phyloP scores from a whole-genome alignment of 2,888 invertebrate genomes.

The Steromphala cineraria region DNA sequence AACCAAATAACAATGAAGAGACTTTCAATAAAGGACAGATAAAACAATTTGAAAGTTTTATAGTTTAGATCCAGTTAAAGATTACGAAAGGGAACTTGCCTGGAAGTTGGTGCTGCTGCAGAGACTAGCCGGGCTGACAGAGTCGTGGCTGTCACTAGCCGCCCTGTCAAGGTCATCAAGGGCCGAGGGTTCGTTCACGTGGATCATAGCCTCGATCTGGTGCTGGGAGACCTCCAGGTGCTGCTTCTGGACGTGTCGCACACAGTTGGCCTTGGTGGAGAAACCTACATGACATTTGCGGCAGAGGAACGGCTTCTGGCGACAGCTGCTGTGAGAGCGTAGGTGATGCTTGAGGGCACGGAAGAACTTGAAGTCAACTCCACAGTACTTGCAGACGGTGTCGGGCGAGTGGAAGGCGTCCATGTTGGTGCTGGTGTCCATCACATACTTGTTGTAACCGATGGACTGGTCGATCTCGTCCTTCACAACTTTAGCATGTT shows the following conservation, averaged over 20 bases:
- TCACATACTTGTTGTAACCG: slow-evolving; percentile 68
- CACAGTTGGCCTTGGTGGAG: slow-evolving; percentile 74
- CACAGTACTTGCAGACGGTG: slow-evolving; percentile 76
- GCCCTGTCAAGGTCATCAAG: neutral
- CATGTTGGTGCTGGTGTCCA: slow-evolving; percentile 38
- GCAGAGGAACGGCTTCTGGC: slow-evolving; percentile 74
- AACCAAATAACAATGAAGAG: too few species aligned
- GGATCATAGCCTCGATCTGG: slow-evolving; percentile 62
- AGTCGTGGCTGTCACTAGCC: slow-evolving; percentile 13
- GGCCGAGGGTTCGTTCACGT: slow-evolving; percentile 47
- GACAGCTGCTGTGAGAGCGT: slow-evolving; percentile 71
- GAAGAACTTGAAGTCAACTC: slow-evolving; percentile 75
- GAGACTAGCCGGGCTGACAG: slow-evolving; percentile 9
- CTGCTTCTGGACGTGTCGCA: slow-evolving; percentile 74
- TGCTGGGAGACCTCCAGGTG: slow-evolving; percentile 67
- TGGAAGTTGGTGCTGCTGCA: neutral
- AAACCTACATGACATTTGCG: slow-evolving; percentile 72
- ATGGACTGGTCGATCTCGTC: slow-evolving; percentile 92
- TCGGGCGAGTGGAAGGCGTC: slow-evolving; percentile 68
- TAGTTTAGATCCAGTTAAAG: too few species aligned
- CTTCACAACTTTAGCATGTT: slow-evolving; percentile 89
- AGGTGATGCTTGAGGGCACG: slow-evolving; percentile 75
- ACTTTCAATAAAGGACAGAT: too few species aligned
- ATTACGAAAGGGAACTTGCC: neutral
- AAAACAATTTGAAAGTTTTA: too few species aligned